Percentiles rank a stretch among this genome's conserved stretches.
These are phyloP conservation scores for Turnix velox DNA, from an alignment of 2,113 vertebrate genomes.

Conservation along the genomic window DNA sequence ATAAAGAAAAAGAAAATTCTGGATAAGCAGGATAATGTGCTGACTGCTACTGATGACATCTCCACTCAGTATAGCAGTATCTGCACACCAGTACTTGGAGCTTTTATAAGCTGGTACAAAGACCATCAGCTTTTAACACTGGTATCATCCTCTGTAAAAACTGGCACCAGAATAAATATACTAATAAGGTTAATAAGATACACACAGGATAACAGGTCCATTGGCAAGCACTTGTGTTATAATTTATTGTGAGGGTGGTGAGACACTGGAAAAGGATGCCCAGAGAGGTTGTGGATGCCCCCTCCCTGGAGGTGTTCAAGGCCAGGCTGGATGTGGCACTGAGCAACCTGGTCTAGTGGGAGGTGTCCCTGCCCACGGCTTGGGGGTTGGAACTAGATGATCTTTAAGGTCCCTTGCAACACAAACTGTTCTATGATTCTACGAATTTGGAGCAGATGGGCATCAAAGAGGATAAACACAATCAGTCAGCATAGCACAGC, in stretches of 20 bases:
- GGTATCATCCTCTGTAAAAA: not conserved
- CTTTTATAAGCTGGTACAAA: not conserved
- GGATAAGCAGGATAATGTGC: not conserved
- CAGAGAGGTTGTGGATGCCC: no score
- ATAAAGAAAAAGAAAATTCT: not conserved
- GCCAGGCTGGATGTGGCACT: no score
- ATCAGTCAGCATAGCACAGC: not conserved
- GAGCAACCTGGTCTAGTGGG: no score
- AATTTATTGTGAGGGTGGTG: no score
- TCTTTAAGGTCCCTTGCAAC: no score
- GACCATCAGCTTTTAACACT: not conserved
- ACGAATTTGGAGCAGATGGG: not conserved
- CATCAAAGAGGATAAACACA: not conserved
- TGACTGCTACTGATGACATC: not conserved
- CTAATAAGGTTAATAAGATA: not conserved
- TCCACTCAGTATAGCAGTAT: not conserved
- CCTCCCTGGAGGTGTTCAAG: no score
- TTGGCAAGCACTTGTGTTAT: not conserved
- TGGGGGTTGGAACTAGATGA: no score
- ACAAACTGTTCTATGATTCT: no score
- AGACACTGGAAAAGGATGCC: no score
- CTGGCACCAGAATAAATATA: not conserved
- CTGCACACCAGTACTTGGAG: not conserved
- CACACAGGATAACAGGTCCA: rapidly evolving
- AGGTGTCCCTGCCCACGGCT: no score